Percentiles rank a stretch among this genome's conserved stretches.
Conservation (phyloP, 2,888 invertebrate genomes). For the Phengaris arion region DNA sequence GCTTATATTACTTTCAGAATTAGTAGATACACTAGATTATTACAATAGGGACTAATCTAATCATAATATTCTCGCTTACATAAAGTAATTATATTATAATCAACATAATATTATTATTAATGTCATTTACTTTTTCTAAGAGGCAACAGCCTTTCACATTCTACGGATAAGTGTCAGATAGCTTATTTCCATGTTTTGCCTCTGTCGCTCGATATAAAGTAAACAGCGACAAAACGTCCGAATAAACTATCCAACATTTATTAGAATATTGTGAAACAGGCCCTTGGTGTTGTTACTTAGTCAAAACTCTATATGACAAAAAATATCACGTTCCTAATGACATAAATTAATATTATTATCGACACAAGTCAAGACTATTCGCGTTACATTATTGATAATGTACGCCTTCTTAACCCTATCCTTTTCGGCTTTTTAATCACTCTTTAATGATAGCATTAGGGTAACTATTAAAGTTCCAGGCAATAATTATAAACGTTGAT, state of each 20-base stretch:
- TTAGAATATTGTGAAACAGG: too few species aligned
- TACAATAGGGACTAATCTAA: background rate
- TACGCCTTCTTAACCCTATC: constrained; percentile 2
- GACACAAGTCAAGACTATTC: constrained; percentile 25
- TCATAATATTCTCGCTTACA: background rate
- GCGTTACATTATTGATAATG: constrained; percentile 1
- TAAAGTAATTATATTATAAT: too few species aligned
- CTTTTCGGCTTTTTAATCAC: constrained; percentile 21
- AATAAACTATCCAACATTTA: too few species aligned
- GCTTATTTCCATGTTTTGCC: too few species aligned
- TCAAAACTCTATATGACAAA: background rate
- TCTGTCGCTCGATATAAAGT: too few species aligned
- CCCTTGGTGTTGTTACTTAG: background rate
- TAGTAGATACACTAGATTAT: background rate
- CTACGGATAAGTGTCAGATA: too few species aligned
- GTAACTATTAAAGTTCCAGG: constrained; percentile 15
- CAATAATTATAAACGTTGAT: constrained; percentile 11
- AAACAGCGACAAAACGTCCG: too few species aligned
- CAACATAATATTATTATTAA: too few species aligned
- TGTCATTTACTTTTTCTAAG: too few species aligned
- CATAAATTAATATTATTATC: constrained; percentile 5
- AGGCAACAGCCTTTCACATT: too few species aligned
- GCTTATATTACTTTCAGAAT: background rate
- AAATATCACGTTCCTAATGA: constrained; percentile 2
- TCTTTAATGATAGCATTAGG: constrained; percentile 13